Base-by-base conservation (phyloP, 2,113 vertebrate species). In the Festucalex cinctus region DNA sequence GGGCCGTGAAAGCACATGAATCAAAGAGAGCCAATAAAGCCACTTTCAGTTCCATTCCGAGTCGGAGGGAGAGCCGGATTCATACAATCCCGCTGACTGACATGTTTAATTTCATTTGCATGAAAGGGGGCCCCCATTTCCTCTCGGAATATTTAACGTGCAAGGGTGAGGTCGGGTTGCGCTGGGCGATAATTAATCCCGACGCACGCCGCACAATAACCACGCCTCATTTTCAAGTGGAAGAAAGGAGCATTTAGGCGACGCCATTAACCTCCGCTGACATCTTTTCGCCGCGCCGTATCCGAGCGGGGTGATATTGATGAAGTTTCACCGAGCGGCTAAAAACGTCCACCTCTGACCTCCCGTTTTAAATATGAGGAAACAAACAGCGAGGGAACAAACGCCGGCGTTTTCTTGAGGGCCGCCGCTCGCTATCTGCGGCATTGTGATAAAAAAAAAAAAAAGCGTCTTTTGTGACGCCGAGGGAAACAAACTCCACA, bases 91-190 rank as follows among this genome's bases (percentile, higher is more conserved):
- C 74, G 82, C 82, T 89, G 90, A 91, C 80, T 90, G 90, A 89
- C 90, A 90, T 82, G 88, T 92, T 90, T 85, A 88, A 90, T 91
- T 91, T 91, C 74, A 89, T 90, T 88, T 89, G 85, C 86, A 89
- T 89, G 84, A 89, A 89, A 88, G 83, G 35, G 26, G 68, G 82
- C 79, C n/a, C n/a, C n/a, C 81, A 78, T 87, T 91, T 91, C 83
- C 79, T 81, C 69, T 69, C 71, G 75, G 86, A 89, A 88, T 88
- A 80, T 87, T 89, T 83, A 85, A 86, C 85, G 85, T 82, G 78
- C 70, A 53, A n/a, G 81, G 83, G 80, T 84, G 84, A 84, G 83
- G 82, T 73, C 76, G 79, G 78, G 78, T 81, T 79, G 81, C 48
- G 70, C 73, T 71, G 79, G 77, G 78, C 35, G 80, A 86, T 90